Conservation (phyloP, 2,113 vertebrate species). For the Cyprinodon variegatus region DNA sequence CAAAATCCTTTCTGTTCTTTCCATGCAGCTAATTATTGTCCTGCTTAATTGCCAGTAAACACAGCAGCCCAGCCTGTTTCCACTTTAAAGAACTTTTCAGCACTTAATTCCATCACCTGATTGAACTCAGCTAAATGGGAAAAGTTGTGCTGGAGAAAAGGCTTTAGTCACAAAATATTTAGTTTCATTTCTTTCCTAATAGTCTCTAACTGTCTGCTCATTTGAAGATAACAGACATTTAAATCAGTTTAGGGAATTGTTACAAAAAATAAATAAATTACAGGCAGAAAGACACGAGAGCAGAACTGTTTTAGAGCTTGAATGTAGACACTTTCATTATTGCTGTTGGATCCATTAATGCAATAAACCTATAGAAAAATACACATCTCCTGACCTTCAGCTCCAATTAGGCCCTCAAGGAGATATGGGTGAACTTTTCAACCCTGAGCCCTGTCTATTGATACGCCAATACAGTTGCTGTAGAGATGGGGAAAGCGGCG, state of each 20-base stretch:
- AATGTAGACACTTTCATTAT: conserved; percentile 33
- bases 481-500: conserved; percentile 47
- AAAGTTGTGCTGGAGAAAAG: conserved; percentile 71
- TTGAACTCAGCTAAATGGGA: conserved; percentile 75
- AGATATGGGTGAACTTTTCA: conserved; percentile 77
- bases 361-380: conserved; percentile 73
- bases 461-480: conserved; percentile 55
- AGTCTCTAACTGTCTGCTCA: conserved; percentile 68
- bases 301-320: conserved; percentile 24
- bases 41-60: conserved; percentile 74
- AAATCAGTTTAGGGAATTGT: conserved; percentile 69
- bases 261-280: conserved; percentile 59
- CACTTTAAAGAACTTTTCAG: conserved; percentile 72
- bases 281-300: conserved; percentile 37
- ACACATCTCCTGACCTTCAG: conserved; percentile 76
- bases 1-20: conserved; percentile 24
- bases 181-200: conserved; percentile 73
- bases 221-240: conserved; percentile 75
- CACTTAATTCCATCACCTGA: conserved; percentile 69
- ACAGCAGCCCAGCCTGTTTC: conserved; percentile 57
- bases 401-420: conserved; percentile 75
- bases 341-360: conserved; percentile 66
- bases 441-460: conserved; percentile 71
- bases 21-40: conserved; percentile 76
- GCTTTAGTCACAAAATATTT: conserved; percentile 76